A percentile compares a stretch with the other conserved stretches of the same genome.
Evolutionary conservation across 2,113 vertebrate genomes (phyloP).

Genomic region (Athene noctua): DNA sequence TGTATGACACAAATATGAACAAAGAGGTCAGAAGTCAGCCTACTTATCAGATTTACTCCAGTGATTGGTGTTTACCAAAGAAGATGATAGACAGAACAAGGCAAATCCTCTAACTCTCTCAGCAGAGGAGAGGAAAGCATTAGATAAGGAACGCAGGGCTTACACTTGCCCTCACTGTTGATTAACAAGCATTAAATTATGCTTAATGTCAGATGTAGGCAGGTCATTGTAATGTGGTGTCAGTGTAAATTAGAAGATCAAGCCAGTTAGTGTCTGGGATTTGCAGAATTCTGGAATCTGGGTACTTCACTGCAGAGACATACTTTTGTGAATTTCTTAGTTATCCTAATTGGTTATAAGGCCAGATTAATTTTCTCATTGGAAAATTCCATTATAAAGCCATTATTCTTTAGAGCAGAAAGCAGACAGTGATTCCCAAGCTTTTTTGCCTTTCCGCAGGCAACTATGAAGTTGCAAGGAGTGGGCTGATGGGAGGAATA

Average conservation of each 20-base stretch:
- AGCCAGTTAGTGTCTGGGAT: background rate
- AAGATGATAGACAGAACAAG: conserved; percentile 40
- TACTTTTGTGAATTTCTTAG: background rate
- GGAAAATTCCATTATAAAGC: background rate
- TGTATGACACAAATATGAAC: conserved; percentile 50
- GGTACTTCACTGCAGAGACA: background rate
- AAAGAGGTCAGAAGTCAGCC: conserved; percentile 51
- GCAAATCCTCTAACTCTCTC: conserved; percentile 32
- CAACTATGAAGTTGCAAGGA: background rate
- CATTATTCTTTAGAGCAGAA: background rate
- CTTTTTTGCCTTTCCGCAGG: background rate
- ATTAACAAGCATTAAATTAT: conserved; percentile 31
- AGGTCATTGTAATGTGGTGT: background rate
- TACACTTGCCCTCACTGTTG: conserved; percentile 25
- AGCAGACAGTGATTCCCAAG: background rate
- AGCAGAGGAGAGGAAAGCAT: background rate
- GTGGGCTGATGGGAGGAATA: background rate
- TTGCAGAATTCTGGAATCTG: background rate
- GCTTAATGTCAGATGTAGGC: background rate
- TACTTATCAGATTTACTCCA: conserved; percentile 64
- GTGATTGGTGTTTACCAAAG: conserved; percentile 54
- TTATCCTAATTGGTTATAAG: background rate
- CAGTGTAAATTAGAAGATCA: background rate
- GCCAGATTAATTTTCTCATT: background rate
- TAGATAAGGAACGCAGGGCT: background rate